Evolutionary conservation across 2,113 vertebrate genomes (phyloP), one percentile per base, ranked within the genome.

Genomic region (Burhinus oedicnemus): DNA sequence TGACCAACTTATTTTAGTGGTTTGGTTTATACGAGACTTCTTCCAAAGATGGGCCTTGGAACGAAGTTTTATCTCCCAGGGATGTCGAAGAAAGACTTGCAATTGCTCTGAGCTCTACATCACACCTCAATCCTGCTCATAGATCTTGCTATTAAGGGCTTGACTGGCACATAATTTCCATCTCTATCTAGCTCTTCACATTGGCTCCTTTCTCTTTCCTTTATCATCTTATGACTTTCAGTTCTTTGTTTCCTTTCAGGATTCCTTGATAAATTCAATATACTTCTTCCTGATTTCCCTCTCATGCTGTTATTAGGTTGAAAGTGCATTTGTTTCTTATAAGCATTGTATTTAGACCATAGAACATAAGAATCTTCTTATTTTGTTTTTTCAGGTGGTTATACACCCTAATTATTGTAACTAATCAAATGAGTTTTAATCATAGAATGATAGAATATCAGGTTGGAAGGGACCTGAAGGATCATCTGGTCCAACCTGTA

Each of bases 161-260:
- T 96, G 85, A 85, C 54, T 76, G 70, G 62, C 70, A 69, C 57
- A 72, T 93, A 71, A 96, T 96, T 94, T 96, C 78, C 78, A 88
- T 79, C 44, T 93, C 58, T 65, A 4, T 57, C 52, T 83, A 70
- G 27, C 38, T 66, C 40, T 52, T 94, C 66, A 65, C 4, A 2
- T 69, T 70, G 66, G 23, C 30, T 93, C 30, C 32, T 83, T 94
- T 83, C 54, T 89, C 52, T 75, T 92, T 89, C 27, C 49, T 92
- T 82, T 90, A 69, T 27, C 29, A 84, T 87, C 47, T 79, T 74
- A 40, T 2, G 27, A 58, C 58, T 90, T 87, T 85, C 18, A 77
- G 27, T 42, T 79, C 44, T 93, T 87, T 77, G 27, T 77, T 87
- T 96, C 45, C 36, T 90, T 89, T 91, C 49, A 85, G 44, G 17